Evolutionary conservation across 1,140 invertebrate species (phyloP), one percentile per base, ranked within the genome.

Genomic region (Lasaia peninsularis): DNA sequence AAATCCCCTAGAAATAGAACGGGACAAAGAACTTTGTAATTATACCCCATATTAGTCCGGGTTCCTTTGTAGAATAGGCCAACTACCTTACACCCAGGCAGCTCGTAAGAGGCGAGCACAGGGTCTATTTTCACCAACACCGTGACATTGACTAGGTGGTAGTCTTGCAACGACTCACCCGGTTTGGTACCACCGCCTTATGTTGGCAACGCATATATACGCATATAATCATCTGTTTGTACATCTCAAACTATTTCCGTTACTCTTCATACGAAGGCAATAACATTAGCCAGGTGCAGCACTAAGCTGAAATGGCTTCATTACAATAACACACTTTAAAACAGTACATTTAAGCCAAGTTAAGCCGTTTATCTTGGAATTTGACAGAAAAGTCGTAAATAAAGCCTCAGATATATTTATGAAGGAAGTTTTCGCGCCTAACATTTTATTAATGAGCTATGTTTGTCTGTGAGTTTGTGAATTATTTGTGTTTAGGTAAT

Each of bases 321-420:
- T 44, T 44, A 44, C 16, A 44, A 44, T 44, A 44, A 44, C 18
- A 44, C 40, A 18, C 40, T 44, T 44, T 44, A 16, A 1, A 44
- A 44, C 52, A 37, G 9, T 49, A 58, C 16, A n/a, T 33, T 55
- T 31, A 44, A 58, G 11, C 50, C 56, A 68, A 71, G 61, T 74
- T 73, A 52, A 44, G 32, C 63, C 62, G 51, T 80, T 71, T 61
- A 58, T 80, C 71, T 65, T 59, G 31, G n/a, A 37, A 62, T 64
- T 62, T 65, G 60, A 65, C 56, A 58, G 28, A 54, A 69, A 55
- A 60, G 28, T 64, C 72, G 50, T 78, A 80, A 75, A 77, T 78
- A 65, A 62, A 52, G 24, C 44, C 12, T 31, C 12, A 53, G 77
- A 77, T 71, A 67, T 79, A 83, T 79, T 83, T 80, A 83, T 80